phyloP scores from a whole-genome alignment of 2,113 vertebrate species.

The Melanocharis versteri region DNA sequence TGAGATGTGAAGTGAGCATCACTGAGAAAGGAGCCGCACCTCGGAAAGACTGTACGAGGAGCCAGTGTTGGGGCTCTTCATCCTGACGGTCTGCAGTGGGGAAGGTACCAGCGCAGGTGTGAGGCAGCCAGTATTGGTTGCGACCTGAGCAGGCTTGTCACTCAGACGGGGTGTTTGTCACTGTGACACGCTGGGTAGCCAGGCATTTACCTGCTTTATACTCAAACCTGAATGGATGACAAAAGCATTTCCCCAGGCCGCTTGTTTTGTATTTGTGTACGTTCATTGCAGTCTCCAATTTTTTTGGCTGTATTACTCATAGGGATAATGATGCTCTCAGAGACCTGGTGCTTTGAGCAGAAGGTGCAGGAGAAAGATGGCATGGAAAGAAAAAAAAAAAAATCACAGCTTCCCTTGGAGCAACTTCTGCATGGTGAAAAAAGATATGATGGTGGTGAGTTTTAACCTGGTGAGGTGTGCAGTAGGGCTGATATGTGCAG shows the following conservation, averaged over 20 bases:
- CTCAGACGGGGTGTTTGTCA: background rate
- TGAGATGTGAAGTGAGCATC: background rate
- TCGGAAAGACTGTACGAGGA: background rate
- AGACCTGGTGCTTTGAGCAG: background rate
- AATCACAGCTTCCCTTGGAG: background rate
- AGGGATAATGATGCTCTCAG: background rate
- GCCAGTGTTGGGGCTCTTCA: background rate
- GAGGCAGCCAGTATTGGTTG: rapidly evolving
- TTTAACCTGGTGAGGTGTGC: background rate
- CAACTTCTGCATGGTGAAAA: background rate
- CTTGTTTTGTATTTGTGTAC: rapidly evolving
- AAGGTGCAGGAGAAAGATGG: background rate
- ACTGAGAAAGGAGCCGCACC: background rate
- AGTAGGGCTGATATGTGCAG: background rate
- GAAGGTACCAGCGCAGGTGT: background rate
- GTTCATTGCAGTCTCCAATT: background rate
- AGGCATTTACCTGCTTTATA: background rate
- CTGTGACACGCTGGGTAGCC: background rate
- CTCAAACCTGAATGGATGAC: background rate
- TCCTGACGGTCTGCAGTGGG: background rate
- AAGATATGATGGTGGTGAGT: background rate
- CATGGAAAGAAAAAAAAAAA: background rate
- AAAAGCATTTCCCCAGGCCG: background rate
- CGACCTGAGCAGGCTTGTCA: background rate
- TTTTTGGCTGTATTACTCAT: background rate